phyloP scores from a whole-genome alignment of 2,797 vertebrate genomes.

The Coendou prehensilis region DNA sequence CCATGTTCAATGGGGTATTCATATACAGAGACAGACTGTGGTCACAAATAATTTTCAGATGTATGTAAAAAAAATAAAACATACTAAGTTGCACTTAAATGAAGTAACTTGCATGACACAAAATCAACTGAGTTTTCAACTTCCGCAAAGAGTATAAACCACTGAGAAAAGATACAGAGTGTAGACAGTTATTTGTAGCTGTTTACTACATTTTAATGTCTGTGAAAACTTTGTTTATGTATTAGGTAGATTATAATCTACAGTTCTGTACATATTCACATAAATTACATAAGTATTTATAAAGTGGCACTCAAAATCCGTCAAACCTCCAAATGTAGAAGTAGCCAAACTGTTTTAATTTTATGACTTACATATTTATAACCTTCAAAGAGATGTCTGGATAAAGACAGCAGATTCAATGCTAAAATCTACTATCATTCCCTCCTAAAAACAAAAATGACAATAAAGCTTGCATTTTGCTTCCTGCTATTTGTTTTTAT shows the following conservation, averaged over 20 bases:
- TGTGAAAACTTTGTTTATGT: conserved; percentile 61
- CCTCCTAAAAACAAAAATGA: conserved; percentile 34
- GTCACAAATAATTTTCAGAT: conserved; percentile 32
- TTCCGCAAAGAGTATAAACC: conserved; percentile 44
- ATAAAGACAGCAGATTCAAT: conserved; percentile 8
- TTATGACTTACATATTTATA: conserved; percentile 49
- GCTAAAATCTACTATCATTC: neutral
- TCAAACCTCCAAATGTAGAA: conserved; percentile 40
- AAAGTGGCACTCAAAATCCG: conserved; percentile 57
- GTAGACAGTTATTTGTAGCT: conserved; percentile 27
- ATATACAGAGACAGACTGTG: neutral
- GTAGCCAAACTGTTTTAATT: conserved; percentile 60
- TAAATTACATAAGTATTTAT: conserved; percentile 60
- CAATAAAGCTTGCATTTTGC: conserved; percentile 23
- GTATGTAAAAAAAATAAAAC: neutral
- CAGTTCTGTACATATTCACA: conserved; percentile 47
- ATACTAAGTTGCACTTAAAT: conserved; percentile 28
- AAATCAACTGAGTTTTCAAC: conserved; percentile 29
- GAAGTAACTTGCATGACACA: conserved; percentile 22
- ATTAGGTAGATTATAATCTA: conserved; percentile 62
- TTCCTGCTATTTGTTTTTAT: conserved; percentile 34
- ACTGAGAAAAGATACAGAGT: conserved; percentile 49
- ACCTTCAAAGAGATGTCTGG: conserved; percentile 11
- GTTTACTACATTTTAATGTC: conserved; percentile 65
- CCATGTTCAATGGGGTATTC: neutral